phyloP scores from a whole-genome alignment of 2,113 vertebrate genomes.

The Bungarus multicinctus region DNA sequence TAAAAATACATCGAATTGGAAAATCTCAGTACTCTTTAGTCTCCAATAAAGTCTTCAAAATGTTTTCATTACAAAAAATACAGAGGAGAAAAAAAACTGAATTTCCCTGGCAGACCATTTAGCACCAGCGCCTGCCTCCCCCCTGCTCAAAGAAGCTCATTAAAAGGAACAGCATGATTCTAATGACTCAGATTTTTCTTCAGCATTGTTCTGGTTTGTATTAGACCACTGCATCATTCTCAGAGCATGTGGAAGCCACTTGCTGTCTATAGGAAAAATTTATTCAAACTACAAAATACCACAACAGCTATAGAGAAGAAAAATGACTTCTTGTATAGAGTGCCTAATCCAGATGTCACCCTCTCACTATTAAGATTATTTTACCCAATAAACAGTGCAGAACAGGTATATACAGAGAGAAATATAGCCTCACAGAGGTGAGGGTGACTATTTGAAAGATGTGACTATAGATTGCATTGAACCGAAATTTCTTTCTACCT shows the following conservation, averaged over 20 bases:
- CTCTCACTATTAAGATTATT: constrained; percentile 15
- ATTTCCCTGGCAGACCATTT: not conserved
- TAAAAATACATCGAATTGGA: not conserved
- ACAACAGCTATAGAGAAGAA: constrained; percentile 23
- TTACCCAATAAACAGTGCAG: not conserved
- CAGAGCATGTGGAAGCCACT: constrained; percentile 26
- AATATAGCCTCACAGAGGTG: not conserved
- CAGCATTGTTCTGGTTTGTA: constrained; percentile 10
- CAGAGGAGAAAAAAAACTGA: not conserved
- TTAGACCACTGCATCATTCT: not conserved
- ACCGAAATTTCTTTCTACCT: constrained; percentile 18
- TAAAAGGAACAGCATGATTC: not conserved
- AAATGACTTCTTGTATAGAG: constrained; percentile 12
- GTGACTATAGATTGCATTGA: constrained; percentile 23
- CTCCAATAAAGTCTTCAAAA: not conserved
- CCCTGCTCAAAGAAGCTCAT: not conserved
- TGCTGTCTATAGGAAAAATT: constrained; percentile 15
- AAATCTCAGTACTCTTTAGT: not conserved
- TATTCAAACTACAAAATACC: constrained; percentile 12
- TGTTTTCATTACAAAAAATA: not conserved
- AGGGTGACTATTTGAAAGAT: constrained; percentile 21
- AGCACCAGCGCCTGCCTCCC: not conserved
- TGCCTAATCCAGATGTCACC: constrained; percentile 24
- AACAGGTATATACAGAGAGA: not conserved
- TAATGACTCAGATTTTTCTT: not conserved